A percentile compares a stretch with the other conserved stretches of the same genome.
Conservation (phyloP, 2,888 invertebrate species). For the Yponomeuta cagnagella region DNA sequence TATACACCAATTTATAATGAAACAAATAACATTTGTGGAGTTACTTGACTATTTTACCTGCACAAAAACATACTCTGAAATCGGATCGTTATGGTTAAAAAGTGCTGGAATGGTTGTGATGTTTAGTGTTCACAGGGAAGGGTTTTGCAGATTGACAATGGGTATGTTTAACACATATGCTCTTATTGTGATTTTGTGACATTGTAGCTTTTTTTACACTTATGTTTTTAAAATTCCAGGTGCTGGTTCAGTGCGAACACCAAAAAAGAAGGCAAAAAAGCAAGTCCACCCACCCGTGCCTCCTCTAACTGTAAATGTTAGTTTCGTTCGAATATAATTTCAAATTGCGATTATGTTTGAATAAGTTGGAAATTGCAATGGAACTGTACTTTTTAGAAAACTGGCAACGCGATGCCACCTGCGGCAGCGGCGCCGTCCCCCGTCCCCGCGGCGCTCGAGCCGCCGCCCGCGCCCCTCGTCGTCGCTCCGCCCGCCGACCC, state of each 20-base stretch:
- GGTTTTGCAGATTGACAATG: neutral
- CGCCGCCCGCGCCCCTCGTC: constrained; percentile 33
- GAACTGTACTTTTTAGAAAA: constrained; percentile 1
- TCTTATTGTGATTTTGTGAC: neutral
- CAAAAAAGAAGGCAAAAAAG: constrained; percentile 67
- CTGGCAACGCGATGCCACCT: neutral
- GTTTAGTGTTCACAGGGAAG: neutral
- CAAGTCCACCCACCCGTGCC: constrained; percentile 34
- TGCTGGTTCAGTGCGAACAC: constrained; percentile 52
- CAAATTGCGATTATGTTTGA: neutral
- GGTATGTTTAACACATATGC: neutral
- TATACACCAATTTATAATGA: neutral
- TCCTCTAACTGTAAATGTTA: constrained; percentile 58
- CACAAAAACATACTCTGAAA: neutral
- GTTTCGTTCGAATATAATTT: neutral
- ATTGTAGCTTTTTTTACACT: neutral
- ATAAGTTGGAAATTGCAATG: neutral
- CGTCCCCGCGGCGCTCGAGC: constrained; percentile 35
- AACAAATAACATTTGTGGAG: neutral
- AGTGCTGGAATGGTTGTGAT: neutral
- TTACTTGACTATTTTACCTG: too few species aligned
- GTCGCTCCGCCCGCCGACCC: constrained; percentile 33
- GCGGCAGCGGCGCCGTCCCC: constrained; percentile 23
- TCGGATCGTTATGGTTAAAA: neutral
- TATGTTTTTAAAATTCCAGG: constrained; percentile 40